These are phyloP conservation scores for Beris chalybata DNA, from an alignment of 2,888 invertebrate genomes.

Conservation along the genomic window DNA sequence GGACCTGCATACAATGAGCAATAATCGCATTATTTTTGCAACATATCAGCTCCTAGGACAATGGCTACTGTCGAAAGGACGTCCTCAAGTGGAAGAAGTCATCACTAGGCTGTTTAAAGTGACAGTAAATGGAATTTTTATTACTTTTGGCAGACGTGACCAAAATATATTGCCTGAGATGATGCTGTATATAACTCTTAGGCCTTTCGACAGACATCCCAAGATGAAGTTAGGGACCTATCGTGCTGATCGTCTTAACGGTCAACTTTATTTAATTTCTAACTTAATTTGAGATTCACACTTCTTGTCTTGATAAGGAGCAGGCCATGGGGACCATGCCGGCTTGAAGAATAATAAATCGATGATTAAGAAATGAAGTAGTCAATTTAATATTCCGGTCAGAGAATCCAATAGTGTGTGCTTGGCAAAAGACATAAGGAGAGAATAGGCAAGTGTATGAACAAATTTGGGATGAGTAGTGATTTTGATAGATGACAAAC, in stretches of 20 bases:
- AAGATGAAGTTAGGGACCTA: constrained; percentile 20
- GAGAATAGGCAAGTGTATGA: no score
- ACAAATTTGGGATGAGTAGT: no score
- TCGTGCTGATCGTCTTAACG: constrained; percentile 28
- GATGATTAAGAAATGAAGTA: constrained; percentile 30
- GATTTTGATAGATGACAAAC: no score
- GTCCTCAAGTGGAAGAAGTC: neutral
- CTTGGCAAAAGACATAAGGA: no score
- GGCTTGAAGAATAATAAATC: neutral
- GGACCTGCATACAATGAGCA: neutral
- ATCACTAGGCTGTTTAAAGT: constrained; percentile 38
- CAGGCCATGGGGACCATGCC: neutral
- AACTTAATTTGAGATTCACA: constrained; percentile 29
- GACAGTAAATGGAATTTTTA: constrained; percentile 39
- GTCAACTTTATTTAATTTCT: constrained; percentile 32
- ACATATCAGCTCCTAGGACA: constrained; percentile 4
- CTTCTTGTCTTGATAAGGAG: constrained; percentile 4
- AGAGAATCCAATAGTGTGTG: neutral
- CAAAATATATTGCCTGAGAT: constrained; percentile 25
- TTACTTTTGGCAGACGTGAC: constrained; percentile 37
- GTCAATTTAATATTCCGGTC: constrained; percentile 20
- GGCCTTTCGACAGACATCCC: neutral
- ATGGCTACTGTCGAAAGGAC: constrained; percentile 4
- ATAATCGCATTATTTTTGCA: constrained; percentile 20
- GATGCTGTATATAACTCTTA: neutral